phyloP scores from a whole-genome alignment of 2,888 invertebrate species.

The Xylota sylvarum region DNA sequence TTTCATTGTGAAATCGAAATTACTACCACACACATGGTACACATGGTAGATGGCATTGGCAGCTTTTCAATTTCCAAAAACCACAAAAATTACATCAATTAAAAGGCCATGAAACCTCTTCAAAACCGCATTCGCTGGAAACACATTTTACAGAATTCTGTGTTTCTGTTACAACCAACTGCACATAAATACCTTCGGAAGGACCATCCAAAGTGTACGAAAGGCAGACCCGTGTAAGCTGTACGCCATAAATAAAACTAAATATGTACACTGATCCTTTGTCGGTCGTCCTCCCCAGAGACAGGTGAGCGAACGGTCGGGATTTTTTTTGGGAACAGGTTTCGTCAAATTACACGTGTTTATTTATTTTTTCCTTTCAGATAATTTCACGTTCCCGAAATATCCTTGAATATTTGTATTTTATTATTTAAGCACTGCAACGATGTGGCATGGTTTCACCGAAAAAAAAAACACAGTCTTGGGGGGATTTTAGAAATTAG shows the following conservation, averaged over 20 bases:
- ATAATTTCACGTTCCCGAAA: background rate
- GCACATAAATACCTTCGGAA: background rate
- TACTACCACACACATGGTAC: too few species aligned
- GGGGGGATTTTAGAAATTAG: background rate
- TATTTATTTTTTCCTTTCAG: background rate
- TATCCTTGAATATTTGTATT: background rate
- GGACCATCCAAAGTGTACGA: too few species aligned
- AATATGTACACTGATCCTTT: background rate
- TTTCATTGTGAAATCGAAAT: background rate
- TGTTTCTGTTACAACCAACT: background rate
- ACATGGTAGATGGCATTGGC: background rate
- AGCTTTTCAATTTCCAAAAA: background rate
- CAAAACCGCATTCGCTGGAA: background rate
- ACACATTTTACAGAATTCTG: background rate
- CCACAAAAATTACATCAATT: constrained; percentile 7
- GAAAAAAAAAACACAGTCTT: background rate
- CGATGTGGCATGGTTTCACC: background rate
- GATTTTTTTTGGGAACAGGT: background rate
- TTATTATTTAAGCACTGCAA: constrained; percentile 5
- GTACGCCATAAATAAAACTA: background rate
- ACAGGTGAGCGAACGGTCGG: background rate
- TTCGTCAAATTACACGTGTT: background rate
- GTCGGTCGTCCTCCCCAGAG: background rate
- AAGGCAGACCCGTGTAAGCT: background rate
- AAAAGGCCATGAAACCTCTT: constrained; percentile 2